These are phyloP conservation scores for Marmota monax DNA, from an alignment of 2,113 vertebrate genomes.

Conservation along the genomic window DNA sequence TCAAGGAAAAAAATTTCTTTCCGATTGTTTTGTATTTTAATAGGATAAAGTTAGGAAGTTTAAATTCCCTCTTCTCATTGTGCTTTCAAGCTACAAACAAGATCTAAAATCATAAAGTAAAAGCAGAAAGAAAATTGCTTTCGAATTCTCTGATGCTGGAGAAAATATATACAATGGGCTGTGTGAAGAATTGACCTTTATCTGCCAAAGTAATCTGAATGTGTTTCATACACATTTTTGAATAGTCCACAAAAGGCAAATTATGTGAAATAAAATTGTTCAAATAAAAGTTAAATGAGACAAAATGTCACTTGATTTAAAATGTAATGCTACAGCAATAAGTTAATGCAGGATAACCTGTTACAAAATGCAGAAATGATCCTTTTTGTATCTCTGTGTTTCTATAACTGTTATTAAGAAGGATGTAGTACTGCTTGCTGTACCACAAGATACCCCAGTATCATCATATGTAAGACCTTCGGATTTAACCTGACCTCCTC, in stretches of 20 bases:
- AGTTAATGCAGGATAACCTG: conserved; percentile 64
- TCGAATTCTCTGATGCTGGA: conserved; percentile 39
- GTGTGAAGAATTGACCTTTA: conserved; percentile 67
- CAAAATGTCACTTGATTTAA: conserved; percentile 83
- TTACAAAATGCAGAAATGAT: conserved; percentile 66
- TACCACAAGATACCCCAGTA: conserved; percentile 78
- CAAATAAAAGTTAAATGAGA: conserved; percentile 82
- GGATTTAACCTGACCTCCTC: conserved; percentile 90
- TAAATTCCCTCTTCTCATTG: conserved; percentile 59
- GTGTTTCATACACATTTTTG: conserved; percentile 59
- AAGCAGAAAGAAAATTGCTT: conserved; percentile 71
- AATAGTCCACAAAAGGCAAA: conserved; percentile 65
- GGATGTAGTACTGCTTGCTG: conserved; percentile 80
- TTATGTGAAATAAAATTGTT: conserved; percentile 62
- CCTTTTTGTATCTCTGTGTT: conserved; percentile 66
- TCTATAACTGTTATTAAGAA: conserved; percentile 77
- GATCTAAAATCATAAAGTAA: conserved; percentile 60
- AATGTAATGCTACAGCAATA: conserved; percentile 72
- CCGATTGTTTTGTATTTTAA: conserved; percentile 66
- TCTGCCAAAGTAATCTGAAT: conserved; percentile 73
- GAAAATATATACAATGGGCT: conserved; percentile 64
- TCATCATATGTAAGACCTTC: conserved; percentile 83
- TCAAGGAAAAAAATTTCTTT: conserved; percentile 51
- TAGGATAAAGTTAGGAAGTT: conserved; percentile 62
- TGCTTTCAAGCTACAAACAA: conserved; percentile 66